Evolutionary conservation across 30 jellyfish, hydroid and myxozoan species (phyloP).

Genomic region (Sanderia malayensis): DNA sequence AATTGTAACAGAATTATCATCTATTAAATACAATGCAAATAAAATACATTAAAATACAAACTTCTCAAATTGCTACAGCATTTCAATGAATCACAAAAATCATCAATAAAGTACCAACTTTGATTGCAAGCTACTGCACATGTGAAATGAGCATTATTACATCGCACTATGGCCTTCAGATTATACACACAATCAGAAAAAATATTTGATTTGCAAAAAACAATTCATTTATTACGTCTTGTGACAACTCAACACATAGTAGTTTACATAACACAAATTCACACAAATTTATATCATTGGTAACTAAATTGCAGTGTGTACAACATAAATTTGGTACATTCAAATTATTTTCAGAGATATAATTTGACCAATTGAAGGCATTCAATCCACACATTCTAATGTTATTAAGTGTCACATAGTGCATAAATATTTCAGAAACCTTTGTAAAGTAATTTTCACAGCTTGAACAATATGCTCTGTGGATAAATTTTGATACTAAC

Average conservation of each 20-base stretch:
- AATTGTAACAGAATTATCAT: too few species aligned
- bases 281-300: neutral
- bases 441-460: neutral
- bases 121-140: neutral
- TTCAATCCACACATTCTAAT: slow-evolving; percentile 1
- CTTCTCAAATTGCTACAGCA: too few species aligned
- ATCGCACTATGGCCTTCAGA: neutral
- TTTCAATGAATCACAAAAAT: too few species aligned
- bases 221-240: neutral
- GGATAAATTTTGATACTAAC: slow-evolving; percentile 4
- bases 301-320: slow-evolving; percentile 1
- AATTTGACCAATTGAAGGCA: neutral
- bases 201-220: neutral
- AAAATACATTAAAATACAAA: too few species aligned
- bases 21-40: too few species aligned
- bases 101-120: neutral
- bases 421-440: slow-evolving; percentile 10
- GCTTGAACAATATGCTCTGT: slow-evolving; percentile 13
- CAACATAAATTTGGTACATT: slow-evolving; percentile 9
- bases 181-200: slow-evolving; percentile 2
- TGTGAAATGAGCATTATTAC: slow-evolving; percentile 5
- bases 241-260: neutral
- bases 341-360: neutral
- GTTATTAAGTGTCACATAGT: slow-evolving; percentile 11
- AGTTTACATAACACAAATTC: slow-evolving; percentile 9